Evolutionary conservation across 2,113 vertebrate species (phyloP).

Genomic region (Paedocypris sp.): DNA sequence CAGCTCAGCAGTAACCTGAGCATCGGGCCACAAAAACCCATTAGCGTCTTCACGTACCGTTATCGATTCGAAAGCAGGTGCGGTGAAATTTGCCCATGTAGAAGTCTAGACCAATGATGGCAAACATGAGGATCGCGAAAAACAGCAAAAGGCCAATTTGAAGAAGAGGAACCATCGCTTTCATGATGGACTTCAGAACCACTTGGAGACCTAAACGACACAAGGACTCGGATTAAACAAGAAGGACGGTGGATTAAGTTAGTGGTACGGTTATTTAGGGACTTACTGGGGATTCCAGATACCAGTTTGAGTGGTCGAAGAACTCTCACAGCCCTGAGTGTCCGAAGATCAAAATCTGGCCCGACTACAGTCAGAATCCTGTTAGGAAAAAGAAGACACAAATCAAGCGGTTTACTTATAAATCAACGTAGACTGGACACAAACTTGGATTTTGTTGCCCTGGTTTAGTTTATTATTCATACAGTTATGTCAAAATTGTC

Average conservation of each 20-base stretch:
- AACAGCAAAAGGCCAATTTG: slow-evolving; percentile 93
- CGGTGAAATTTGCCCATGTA: slow-evolving; percentile 96
- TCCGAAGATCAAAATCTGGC: slow-evolving; percentile 86
- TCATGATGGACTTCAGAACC: slow-evolving; percentile 98
- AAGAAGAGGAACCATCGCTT: slow-evolving; percentile 93
- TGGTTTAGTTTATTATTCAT: no score
- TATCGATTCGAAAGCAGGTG: slow-evolving; percentile 77
- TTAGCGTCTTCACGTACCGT: slow-evolving; percentile 55
- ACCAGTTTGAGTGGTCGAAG: slow-evolving; percentile 87
- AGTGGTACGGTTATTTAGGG: neutral
- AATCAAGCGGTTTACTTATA: neutral
- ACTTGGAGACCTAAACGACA: slow-evolving; percentile 78
- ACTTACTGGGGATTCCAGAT: slow-evolving; percentile 94
- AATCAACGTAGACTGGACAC: no score
- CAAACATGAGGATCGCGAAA: slow-evolving; percentile 97
- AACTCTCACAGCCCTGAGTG: slow-evolving; percentile 85
- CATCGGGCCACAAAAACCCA: no score
- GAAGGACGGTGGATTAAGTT: neutral
- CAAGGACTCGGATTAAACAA: neutral
- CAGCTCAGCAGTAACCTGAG: neutral
- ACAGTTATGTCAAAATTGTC: no score
- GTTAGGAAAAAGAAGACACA: slow-evolving; percentile 31
- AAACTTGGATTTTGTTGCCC: no score
- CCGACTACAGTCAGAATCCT: slow-evolving; percentile 91
- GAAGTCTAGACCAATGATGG: slow-evolving; percentile 94